Evolutionary conservation across 2,797 vertebrate species (phyloP).

Genomic region (Lerista edwardsae): DNA sequence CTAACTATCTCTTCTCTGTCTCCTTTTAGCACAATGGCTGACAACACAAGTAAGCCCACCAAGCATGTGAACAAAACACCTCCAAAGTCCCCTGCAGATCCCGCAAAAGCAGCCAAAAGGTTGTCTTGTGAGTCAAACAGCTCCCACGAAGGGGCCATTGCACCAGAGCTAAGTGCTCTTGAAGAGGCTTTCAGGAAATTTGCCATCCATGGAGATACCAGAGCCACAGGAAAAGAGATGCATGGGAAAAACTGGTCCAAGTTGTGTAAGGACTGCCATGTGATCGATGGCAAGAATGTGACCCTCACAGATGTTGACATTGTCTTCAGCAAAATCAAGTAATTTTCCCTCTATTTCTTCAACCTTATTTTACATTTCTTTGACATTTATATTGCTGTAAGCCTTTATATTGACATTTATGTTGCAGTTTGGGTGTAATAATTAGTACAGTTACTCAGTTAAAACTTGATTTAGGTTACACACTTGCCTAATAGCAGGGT

Average conservation of each 20-base stretch:
- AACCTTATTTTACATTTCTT: neutral
- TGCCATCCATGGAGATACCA: conserved; percentile 91
- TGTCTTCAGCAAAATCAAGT: conserved; percentile 99
- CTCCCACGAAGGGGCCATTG: conserved; percentile 81
- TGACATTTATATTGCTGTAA: neutral
- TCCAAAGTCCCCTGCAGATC: conserved; percentile 83
- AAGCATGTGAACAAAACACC: conserved; percentile 82
- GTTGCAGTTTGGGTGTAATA: neutral
- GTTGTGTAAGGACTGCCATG: conserved; percentile 91
- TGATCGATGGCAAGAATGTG: conserved; percentile 91
- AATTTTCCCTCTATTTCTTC: conserved; percentile 44
- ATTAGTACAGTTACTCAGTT: too few species aligned
- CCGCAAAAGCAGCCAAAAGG: conserved; percentile 82
- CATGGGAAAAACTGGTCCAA: conserved; percentile 99
- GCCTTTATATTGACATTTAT: accelerated
- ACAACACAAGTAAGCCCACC: conserved; percentile 85
- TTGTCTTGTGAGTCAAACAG: conserved; percentile 88
- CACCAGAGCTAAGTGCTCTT: conserved; percentile 86
- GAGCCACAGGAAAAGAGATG: conserved; percentile 92
- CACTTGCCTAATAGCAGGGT: too few species aligned
- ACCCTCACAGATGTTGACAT: conserved; percentile 96
- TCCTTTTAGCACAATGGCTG: conserved; percentile 83
- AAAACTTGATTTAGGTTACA: too few species aligned
- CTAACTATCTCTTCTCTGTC: conserved; percentile 10
- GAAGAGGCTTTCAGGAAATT: conserved; percentile 94